phyloP scores from a whole-genome alignment of 1,140 invertebrate species.

The Sweltsa coloradensis region DNA sequence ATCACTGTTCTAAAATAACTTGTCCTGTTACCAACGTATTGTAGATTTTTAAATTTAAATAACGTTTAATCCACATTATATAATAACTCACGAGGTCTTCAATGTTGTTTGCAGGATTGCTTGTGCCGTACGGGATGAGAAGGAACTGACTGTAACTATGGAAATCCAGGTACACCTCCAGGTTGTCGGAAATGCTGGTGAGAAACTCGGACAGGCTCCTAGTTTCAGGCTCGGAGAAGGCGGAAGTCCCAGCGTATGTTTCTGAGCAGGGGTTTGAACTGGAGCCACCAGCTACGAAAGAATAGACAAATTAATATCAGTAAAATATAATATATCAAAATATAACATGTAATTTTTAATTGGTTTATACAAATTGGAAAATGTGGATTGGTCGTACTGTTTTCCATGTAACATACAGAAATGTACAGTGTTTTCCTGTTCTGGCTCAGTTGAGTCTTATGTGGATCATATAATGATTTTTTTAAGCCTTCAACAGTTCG shows the following conservation, averaged over 20 bases:
- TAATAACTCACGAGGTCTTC: too few species aligned
- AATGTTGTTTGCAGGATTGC: too few species aligned
- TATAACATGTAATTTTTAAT: neutral
- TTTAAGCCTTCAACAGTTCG: too few species aligned
- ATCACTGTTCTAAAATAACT: too few species aligned
- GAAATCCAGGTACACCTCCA: slow-evolving; percentile 46
- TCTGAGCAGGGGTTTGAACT: slow-evolving; percentile 65
- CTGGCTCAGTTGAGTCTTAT: too few species aligned
- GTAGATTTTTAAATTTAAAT: too few species aligned
- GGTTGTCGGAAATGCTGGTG: slow-evolving; percentile 21
- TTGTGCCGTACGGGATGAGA: slow-evolving; percentile 50
- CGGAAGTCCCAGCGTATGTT: slow-evolving; percentile 57
- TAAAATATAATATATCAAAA: neutral
- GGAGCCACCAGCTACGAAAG: slow-evolving; percentile 42
- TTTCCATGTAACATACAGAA: too few species aligned
- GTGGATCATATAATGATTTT: too few species aligned
- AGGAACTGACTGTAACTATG: slow-evolving; percentile 59
- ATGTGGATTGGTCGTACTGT: too few species aligned
- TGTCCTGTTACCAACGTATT: too few species aligned
- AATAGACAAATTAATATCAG: neutral
- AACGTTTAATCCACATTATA: too few species aligned
- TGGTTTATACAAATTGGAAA: neutral
- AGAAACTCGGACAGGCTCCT: slow-evolving; percentile 29
- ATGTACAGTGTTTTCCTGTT: too few species aligned
- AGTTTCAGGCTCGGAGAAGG: slow-evolving; percentile 80